Base-by-base conservation (phyloP, 2,797 vertebrate species). In the Dicrostonyx torquatus region DNA sequence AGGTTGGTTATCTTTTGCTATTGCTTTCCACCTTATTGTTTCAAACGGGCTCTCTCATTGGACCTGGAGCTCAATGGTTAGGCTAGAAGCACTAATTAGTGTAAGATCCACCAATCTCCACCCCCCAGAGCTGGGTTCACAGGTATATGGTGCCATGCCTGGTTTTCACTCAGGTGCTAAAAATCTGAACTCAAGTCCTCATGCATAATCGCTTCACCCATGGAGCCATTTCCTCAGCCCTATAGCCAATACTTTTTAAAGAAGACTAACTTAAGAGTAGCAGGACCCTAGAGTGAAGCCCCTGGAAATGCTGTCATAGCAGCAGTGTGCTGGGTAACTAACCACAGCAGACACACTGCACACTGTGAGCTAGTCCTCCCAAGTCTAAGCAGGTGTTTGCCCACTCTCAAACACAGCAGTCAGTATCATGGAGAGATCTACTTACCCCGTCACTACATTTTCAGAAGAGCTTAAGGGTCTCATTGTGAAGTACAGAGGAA, bases 401-500 rank as follows among this genome's bases (percentile, higher is more conserved):
- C 88, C 60, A 78, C 50, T 84, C 37, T 88, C 66, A 95, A 96
- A 53, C 55, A 80, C 37, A 94, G 58, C 92, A 88, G 68, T 58
- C 87, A 95, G 75, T 62, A 87, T 75, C 66, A 60, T 40, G 20
- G n/a, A 78, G 53, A 96, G 26, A 76, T 24, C 34, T 82, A 29
- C 26, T 89, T 85, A 92, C 85, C 50, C 29, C 78, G 50, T 77
- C 72, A 43, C 17, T 64, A 3, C 26, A 76, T 68, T 76, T 72
- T 73, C 86, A 89, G 34, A 94, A 92, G n/a, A 93, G 88, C 66
- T 95, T 94, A 83, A 96, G 91, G 40, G 89, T 75, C 73, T 78
- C 72, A 96, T 68, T 84, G 48, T 37, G 14, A 89, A 95, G n/a
- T 89, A 20, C 48, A 66, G 58, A 93, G 14, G 48, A 80, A 60